Evolutionary conservation across 2,888 invertebrate species (phyloP), one percentile per base, ranked within the genome.

Genomic region (Agrotis exclamationis): DNA sequence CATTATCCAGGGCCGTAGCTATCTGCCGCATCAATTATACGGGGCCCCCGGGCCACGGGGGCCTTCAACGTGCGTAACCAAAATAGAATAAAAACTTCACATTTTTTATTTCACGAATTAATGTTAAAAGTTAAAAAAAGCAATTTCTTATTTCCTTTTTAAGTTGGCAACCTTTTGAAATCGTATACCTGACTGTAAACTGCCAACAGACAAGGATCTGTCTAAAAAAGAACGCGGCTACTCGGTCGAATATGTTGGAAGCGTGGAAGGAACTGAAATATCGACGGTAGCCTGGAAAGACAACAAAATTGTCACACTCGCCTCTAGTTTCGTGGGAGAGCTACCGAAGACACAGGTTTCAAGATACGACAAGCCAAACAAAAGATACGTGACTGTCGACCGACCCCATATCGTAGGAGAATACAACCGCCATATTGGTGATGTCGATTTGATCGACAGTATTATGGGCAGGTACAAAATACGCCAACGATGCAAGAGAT

Each of bases 401-500:
- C 24, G 67, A 7, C 67, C 59, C 6, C 39, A 56, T n/a, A n/a
- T 69, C 7, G 56, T 64, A 13, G 56, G n/a, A 33, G 56, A 64
- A 20, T 56, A 48, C 9, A 48, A 48, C 3, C 48, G 48, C 7
- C 48, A 48, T 14, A 48, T 48, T 18, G 48, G 48, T n/a, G 48
- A 18, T 3, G 48, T 59, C 0, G 59, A 67, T 45, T n/a, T 60
- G 5, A 60, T 67, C 14, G 68, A 68, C n/a, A 62, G 68, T 18
- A 54, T 68, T 3, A 62, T 68, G 68, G 68, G 60, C 1, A 33
- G 47, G 1, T 62, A 68, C 28, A 62, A 68, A 54, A 45, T 67
- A 5, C n/a, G n/a, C n/a, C n/a, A n/a, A n/a, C 56, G 69, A 14
- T 63, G 69, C 44, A 69, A 68, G 1, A 33, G 67, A 22, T 68